Evolutionary conservation across 2,888 invertebrate species (phyloP), one percentile per base, ranked within the genome.

Genomic region (Cantharis rufa): DNA sequence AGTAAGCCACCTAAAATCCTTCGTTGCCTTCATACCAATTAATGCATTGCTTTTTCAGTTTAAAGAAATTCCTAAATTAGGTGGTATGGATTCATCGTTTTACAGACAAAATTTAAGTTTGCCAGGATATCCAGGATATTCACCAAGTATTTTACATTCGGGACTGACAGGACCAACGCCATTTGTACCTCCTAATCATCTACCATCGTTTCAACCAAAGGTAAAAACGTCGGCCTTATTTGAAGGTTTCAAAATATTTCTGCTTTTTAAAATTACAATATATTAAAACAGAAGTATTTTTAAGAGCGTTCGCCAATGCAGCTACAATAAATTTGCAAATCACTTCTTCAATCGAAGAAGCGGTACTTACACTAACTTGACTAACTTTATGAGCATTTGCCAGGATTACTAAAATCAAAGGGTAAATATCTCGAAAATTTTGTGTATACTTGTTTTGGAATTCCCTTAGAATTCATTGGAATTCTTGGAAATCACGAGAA

Each of bases 191-290:
- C 96, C 97, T 28, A 94, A 94, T 86, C 96, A 96, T 85, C 90
- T 96, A 82, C 93, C 95, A 80, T 92, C 96, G 62, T 96, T 96
- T 88, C 94, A 96, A 83, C 96, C 96, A 84, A 96, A 96, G 94
- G 97, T 96, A 85, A 82, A 3, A 32, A 21, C 2, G n/a, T 48
- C 48, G 13, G 48, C n/a, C n/a, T 1, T n/a, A 48, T 3, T 48
- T 48, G n/a, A n/a, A 10, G 48, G 15, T 24, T 15, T 68, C 24
- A 15, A 63, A 72, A 66, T 72, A 72, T 72, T 32, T 66, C 48
- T 72, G 72, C 66, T 66, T 48, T 15, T 66, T 15, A 13, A 32
- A 32, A 13, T 32, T 3, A 32, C 13, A 32, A 13, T 32, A 48
- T 48, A 32, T 32, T n/a, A 32, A 48, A 48, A n/a, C 48, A 48